A percentile compares a stretch with the other conserved stretches of the same genome.
Conservation (phyloP, 2,797 vertebrate genomes). For the Rhinichthys osculus region DNA sequence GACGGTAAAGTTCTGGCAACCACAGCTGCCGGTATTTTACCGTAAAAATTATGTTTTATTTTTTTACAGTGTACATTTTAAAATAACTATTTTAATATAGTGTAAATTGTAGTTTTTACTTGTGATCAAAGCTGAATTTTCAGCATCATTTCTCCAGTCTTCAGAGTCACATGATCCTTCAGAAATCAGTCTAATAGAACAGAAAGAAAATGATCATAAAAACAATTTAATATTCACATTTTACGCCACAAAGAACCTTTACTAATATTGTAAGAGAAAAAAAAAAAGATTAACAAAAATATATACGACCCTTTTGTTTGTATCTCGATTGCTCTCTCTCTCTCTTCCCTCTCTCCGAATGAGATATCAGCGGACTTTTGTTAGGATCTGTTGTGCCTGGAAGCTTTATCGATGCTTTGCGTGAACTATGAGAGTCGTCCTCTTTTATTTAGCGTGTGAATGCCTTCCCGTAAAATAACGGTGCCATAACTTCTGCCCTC, state of each 20-base stretch:
- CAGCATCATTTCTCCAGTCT: not conserved
- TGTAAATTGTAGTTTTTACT: no score
- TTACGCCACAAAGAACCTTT: not conserved
- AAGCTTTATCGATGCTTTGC: conserved; percentile 57
- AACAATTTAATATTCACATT: not conserved
- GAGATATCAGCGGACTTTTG: conserved; percentile 57
- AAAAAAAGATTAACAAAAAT: not conserved
- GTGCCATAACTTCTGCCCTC: conserved; percentile 41
- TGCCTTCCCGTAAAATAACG: conserved; percentile 62
- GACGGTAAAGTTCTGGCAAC: no score
- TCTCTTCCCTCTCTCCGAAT: conserved; percentile 25
- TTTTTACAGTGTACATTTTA: no score
- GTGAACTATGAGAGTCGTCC: conserved; percentile 51
- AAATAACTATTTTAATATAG: not conserved
- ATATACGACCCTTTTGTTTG: conserved; percentile 43
- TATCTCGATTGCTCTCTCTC: conserved; percentile 17
- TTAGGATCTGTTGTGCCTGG: conserved; percentile 53
- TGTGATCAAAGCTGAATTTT: not conserved
- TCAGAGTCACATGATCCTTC: not conserved
- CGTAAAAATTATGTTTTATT: no score
- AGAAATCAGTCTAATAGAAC: not conserved
- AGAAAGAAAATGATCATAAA: not conserved
- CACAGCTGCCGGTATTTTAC: no score
- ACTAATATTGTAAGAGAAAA: not conserved
- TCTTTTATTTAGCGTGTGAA: conserved; percentile 62